These are phyloP conservation scores for Mustela lutreola DNA, from an alignment of 2,113 vertebrate genomes.

Conservation along the genomic window DNA sequence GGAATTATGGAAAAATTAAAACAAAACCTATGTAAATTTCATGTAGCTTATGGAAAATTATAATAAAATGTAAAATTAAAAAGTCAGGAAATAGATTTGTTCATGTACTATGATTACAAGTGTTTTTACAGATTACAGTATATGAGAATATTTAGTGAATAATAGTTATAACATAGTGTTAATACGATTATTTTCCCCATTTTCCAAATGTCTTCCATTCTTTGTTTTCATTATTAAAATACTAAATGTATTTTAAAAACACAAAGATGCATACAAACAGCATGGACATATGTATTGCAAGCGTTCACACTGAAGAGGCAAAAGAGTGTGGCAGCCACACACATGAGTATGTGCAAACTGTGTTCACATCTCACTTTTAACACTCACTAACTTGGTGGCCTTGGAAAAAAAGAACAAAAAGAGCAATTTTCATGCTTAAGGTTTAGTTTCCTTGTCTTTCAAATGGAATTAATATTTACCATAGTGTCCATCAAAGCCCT, in stretches of 20 bases:
- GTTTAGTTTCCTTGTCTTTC: not conserved
- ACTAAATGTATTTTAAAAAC: not conserved
- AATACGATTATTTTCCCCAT: not conserved
- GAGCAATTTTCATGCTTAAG: not conserved
- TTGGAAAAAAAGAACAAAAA: not conserved
- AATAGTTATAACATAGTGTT: not conserved
- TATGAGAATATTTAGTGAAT: not conserved
- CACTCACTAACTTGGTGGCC: not conserved
- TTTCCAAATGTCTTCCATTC: not conserved
- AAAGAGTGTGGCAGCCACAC: not conserved
- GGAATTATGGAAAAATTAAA: not conserved
- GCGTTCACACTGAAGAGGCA: not conserved
- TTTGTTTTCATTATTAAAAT: slow-evolving; percentile 4
- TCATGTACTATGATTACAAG: not conserved
- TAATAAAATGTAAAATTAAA: not conserved
- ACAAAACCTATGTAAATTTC: not conserved
- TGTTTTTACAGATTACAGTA: not conserved
- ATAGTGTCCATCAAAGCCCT: not conserved
- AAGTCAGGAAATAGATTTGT: not conserved
- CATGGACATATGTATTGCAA: not conserved
- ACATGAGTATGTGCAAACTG: not conserved
- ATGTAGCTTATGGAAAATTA: not conserved
- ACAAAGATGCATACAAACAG: not conserved
- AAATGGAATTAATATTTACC: not conserved
- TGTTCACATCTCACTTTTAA: not conserved